A percentile compares a stretch with the other conserved stretches of the same genome.
These are phyloP conservation scores for Holcopasites calliopsidis DNA, from an alignment of 1,140 invertebrate species.

Conservation along the genomic window DNA sequence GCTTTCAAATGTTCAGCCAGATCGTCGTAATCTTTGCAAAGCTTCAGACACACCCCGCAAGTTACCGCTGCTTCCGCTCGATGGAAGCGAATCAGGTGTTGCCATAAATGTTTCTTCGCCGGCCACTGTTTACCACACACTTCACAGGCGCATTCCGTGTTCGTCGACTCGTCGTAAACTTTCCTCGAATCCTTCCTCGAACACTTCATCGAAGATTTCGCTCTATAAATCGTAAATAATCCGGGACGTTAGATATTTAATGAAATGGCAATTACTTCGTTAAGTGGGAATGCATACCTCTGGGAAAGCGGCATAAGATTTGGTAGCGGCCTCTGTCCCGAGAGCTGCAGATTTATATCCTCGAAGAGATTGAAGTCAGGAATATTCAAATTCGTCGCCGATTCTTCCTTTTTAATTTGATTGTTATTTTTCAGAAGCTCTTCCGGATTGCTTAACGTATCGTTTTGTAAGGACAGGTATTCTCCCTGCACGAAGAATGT, in stretches of 20 bases:
- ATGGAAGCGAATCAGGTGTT: constrained; percentile 83
- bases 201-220: constrained; percentile 69
- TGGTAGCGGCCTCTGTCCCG: constrained; percentile 73
- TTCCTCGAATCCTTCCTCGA: constrained; percentile 77
- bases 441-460: background rate
- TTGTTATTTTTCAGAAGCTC: constrained; percentile 72
- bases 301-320: constrained; percentile 74
- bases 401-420: constrained; percentile 73
- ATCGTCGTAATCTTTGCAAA: constrained; percentile 79
- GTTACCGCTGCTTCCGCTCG: constrained; percentile 81
- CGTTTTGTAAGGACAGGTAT: background rate
- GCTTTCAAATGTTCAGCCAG: constrained; percentile 80
- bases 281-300: background rate
- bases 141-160: constrained; percentile 80
- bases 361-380: constrained; percentile 78
- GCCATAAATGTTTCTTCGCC: constrained; percentile 83
- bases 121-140: constrained; percentile 83
- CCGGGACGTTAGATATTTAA: too few relatives aligned
- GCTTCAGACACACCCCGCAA: constrained; percentile 82
- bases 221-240: constrained; percentile 1
- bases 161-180: constrained; percentile 77
- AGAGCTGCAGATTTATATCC: constrained; percentile 77
- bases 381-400: constrained; percentile 74
- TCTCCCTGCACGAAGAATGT: background rate
- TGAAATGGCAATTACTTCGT: background rate